These are phyloP conservation scores for Glyphotaelius pellucidus DNA, from an alignment of 2,888 invertebrate species.

Conservation along the genomic window DNA sequence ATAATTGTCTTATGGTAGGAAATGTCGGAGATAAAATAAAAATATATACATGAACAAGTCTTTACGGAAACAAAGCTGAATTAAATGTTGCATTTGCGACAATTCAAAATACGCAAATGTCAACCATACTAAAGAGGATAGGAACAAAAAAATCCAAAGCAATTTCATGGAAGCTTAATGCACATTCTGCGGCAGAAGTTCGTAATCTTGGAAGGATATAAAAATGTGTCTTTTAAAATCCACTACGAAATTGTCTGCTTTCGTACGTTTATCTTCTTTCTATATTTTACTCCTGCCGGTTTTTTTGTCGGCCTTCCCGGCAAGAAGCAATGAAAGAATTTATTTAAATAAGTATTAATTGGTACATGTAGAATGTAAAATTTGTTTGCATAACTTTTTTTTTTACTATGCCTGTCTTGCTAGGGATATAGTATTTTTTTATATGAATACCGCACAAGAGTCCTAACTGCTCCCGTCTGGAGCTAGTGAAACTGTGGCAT, in stretches of 20 bases:
- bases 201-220: neutral
- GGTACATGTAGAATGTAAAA: too few species aligned
- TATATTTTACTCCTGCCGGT: too few species aligned
- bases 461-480: too few species aligned
- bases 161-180: conserved; percentile 42
- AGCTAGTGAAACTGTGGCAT: too few species aligned
- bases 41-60: neutral
- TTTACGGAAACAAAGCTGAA: conserved; percentile 10
- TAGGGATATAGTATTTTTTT: too few species aligned
- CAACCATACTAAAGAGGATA: conserved; percentile 4
- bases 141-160: conserved; percentile 28
- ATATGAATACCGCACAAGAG: too few species aligned
- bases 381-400: too few species aligned
- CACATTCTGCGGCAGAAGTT: conserved; percentile 11
- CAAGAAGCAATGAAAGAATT: too few species aligned
- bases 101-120: conserved; percentile 16
- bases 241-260: neutral
- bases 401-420: too few species aligned
- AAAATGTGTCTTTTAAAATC: too few species aligned
- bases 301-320: too few species aligned
- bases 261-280: neutral
- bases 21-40: neutral
- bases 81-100: conserved; percentile 26
- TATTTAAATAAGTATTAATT: too few species aligned
- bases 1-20: neutral